Evolutionary conservation across 2,113 vertebrate genomes (phyloP).

Genomic region (Hemiprocne comata): DNA sequence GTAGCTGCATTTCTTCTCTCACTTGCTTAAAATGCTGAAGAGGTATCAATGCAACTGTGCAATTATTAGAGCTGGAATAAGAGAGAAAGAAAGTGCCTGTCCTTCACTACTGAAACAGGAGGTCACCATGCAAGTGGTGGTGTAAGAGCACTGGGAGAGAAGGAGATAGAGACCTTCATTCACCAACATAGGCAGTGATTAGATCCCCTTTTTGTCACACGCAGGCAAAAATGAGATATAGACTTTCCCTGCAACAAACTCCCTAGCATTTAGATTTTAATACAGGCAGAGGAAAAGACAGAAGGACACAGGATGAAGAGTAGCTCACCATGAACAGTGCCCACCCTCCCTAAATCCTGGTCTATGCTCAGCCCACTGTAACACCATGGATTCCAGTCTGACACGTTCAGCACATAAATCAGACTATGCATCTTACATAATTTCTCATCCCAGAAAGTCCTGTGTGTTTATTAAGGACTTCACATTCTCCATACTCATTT

Average conservation of each 20-base stretch:
- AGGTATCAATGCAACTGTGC: neutral
- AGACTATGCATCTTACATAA: neutral
- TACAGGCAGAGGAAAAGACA: neutral
- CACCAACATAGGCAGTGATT: neutral
- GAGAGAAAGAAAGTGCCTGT: neutral
- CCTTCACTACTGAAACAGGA: neutral
- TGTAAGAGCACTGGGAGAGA: neutral
- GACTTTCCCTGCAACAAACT: neutral
- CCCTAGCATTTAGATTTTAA: neutral
- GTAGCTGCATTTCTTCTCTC: neutral
- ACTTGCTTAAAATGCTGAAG: neutral
- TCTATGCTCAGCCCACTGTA: neutral
- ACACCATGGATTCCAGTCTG: neutral
- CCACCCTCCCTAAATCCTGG: neutral
- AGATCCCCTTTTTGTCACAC: neutral
- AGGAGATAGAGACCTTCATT: neutral
- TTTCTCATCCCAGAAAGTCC: neutral
- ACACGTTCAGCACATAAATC: neutral
- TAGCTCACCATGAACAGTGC: neutral
- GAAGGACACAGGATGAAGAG: neutral
- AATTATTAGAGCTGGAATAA: neutral
- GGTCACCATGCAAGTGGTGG: rapidly evolving
- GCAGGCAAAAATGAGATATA: rapidly evolving
- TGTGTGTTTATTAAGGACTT: neutral
- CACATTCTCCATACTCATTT: neutral